Conservation (phyloP, 2,113 vertebrate species). For the Chrysochloris asiatica region DNA sequence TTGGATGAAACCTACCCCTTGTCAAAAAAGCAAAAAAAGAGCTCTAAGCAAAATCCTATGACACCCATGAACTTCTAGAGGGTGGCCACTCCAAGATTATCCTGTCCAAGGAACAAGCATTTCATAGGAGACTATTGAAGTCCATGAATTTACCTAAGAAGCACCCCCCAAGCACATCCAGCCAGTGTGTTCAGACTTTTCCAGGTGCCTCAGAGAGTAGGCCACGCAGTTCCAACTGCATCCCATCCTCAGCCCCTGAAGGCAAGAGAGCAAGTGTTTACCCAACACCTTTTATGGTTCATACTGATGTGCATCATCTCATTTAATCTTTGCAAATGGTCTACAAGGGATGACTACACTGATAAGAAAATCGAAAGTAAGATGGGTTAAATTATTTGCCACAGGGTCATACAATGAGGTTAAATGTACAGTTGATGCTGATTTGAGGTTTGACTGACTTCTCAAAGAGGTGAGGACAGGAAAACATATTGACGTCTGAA, state of each 20-base stretch:
- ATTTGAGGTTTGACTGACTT: not conserved
- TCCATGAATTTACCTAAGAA: not conserved
- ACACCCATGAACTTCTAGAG: not conserved
- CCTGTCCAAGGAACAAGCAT: not conserved
- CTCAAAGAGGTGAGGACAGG: constrained; percentile 15
- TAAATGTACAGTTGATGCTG: not conserved
- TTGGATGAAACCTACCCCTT: not conserved
- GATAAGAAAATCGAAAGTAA: constrained; percentile 13
- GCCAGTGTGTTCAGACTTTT: not conserved
- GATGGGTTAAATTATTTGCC: not conserved
- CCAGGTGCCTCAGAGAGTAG: not conserved
- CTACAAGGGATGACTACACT: not conserved
- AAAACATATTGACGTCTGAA: not conserved
- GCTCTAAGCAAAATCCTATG: not conserved
- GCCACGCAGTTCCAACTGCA: not conserved
- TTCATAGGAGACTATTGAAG: not conserved
- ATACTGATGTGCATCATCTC: not conserved
- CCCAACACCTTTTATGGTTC: not conserved
- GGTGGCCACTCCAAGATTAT: not conserved
- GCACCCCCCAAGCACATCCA: not conserved
- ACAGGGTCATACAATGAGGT: not conserved
- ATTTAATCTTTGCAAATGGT: not conserved
- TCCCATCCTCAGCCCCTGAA: not conserved
- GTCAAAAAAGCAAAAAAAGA: not conserved
- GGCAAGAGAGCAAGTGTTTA: not conserved